Evolutionary conservation across 2,113 vertebrate genomes (phyloP), one percentile per base, ranked within the genome.

Genomic region (Opisthocomus hoazin): DNA sequence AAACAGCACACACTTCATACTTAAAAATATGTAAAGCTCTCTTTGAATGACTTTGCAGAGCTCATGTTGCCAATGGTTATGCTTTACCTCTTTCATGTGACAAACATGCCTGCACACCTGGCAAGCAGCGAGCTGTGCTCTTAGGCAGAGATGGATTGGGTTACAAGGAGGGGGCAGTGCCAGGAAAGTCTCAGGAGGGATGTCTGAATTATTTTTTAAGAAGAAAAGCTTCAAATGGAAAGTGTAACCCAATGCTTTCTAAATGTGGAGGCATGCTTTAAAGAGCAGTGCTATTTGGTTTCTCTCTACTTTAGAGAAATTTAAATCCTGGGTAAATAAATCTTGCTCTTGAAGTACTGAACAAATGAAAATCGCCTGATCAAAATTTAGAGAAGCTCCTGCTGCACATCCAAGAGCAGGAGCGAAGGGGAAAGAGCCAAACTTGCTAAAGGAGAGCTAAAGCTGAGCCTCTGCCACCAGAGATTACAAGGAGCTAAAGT

Each of bases 211-310:
- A 87, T 75, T 91, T 97, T 97, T 97, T 95, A 89, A 96, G 91
- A 92, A 93, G 95, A 96, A 97, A 97, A 95, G 60, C 91, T 96
- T 98, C 95, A 96, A 97, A 94, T 95, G 93, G 96, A 96, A 96
- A 97, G 89, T 96, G 97, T 97, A 98, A 97, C 95, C 95, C 88
- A 95, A 97, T 90, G 94, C 97, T 95, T 91, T 97, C 93, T 93
- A 91, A 86, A 41, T 90, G 95, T 88, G 81, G 87, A 86, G 94
- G 91, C 90, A 71, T 79, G 87, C 84, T 97, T 97, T 94, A 96
- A 96, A 96, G 95, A 97, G 95, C 15, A 71, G 48, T 10, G 61
- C 90, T 97, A 95, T 97, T 96, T 95, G 74, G 79, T 95, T 96
- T 96, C 93, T 94, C 45, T 91, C 79, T 92, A 54, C 96, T 93